Base-by-base conservation (phyloP, 2,888 invertebrate genomes). In the Lapara coniferarum region DNA sequence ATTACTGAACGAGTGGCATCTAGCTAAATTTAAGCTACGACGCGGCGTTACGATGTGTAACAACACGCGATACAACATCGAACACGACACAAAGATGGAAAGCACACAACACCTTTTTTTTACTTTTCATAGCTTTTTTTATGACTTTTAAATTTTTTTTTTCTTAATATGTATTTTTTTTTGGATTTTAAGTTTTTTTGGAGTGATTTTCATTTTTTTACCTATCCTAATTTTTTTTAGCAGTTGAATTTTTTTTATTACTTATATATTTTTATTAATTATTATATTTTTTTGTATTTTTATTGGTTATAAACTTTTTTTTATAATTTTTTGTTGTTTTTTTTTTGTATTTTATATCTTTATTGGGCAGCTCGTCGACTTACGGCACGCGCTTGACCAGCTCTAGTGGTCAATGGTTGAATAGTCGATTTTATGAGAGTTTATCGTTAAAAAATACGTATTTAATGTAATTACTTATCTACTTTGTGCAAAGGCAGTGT, bases 1-100 rank as follows among this genome's bases (percentile, higher is more conserved):
- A 46, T 46, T 63, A 46, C 46, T 63, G 63, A 63, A 63, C 63
- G 49, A 46, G 46, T 63, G 63, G 63, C 63, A 46, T 46, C 49
- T 19, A 63, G 49, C 59, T 63, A 63, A 19, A 63, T 16, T 46
- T 59, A 59, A 16, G 2, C 46, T 63, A 49, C 13, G 16, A 8
- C 6, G 12, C 13, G 16, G 13, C 6, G 12, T 49, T 49, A 19
- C 16, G 46, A 5, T 16, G 16, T 16, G 16, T 59, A 46, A 59
- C 5, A 10, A 12, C n/a, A 46, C 59, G 10, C 5, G 13, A 44
- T 44, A 44, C 58, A 46, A 63, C 46, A 63, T 19, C 10, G 49
- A 63, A 63, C 44, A n/a, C 16, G 8, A 59, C 13, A 59, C 14
- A n/a, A n/a, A 59, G 37, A 37, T n/a, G 37, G 30, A 16, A 59